phyloP scores from a whole-genome alignment of 1,140 invertebrate genomes.

The Cherax destructor region DNA sequence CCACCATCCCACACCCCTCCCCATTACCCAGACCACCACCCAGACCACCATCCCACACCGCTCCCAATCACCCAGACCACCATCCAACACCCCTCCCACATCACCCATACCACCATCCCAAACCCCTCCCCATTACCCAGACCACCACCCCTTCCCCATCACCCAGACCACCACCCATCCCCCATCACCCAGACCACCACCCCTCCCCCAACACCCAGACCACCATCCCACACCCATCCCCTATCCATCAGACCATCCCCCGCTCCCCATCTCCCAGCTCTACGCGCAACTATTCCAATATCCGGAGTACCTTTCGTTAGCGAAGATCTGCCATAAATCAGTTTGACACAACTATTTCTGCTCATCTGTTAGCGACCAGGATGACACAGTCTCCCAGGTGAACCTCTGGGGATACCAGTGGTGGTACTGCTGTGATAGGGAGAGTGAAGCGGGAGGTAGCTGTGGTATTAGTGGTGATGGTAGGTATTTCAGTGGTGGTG shows the following conservation, averaged over 20 bases:
- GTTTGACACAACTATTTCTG: not conserved
- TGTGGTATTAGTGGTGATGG: too few species aligned
- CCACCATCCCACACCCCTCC: too few species aligned
- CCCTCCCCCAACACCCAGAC: not conserved
- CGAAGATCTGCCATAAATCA: not conserved
- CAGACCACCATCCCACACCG: too few species aligned
- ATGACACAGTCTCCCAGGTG: not conserved
- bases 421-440: not conserved
- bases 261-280: not conserved
- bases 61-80: too few species aligned
- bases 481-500: too few species aligned
- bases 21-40: too few species aligned
- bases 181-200: not conserved
- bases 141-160: too few species aligned
- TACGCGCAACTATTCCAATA: constrained; percentile 3
- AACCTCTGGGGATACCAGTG: not conserved
- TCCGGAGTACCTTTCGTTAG: not conserved
- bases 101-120: too few species aligned
- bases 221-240: not conserved
- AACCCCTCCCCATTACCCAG: too few species aligned
- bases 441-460: too few species aligned
- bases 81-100: too few species aligned
- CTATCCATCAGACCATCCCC: not conserved
- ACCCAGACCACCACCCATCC: not conserved
- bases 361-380: not conserved